phyloP scores from a whole-genome alignment of 2,113 vertebrate genomes.

The Dissostichus mawsoni region DNA sequence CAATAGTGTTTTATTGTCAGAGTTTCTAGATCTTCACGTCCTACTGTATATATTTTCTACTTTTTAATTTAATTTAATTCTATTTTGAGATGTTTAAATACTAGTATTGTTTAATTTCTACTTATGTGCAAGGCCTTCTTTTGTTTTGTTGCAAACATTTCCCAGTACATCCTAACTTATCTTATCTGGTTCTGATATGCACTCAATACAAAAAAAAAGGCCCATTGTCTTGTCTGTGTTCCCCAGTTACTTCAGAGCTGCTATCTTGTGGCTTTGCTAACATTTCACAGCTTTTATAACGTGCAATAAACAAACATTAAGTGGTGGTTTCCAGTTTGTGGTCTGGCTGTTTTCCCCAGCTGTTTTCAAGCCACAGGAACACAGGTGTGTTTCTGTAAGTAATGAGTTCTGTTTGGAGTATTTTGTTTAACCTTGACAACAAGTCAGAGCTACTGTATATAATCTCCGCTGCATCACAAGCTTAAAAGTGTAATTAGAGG shows the following conservation, averaged over 20 bases:
- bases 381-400: not conserved
- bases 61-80: no score
- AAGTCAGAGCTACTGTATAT: not conserved
- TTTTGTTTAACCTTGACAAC: slow-evolving; percentile 4
- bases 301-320: slow-evolving; percentile 2
- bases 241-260: not conserved
- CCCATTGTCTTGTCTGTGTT: not conserved
- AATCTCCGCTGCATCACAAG: not conserved
- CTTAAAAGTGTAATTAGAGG: slow-evolving; percentile 24
- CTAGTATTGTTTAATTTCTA: no score
- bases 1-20: no score
- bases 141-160: no score
- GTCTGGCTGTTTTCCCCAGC: not conserved
- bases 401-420: no score
- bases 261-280: not conserved
- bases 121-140: no score
- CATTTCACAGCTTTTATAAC: not conserved
- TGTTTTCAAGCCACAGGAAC: not conserved
- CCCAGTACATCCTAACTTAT: no score
- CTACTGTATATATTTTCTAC: no score
- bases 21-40: no score
- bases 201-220: no score
- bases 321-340: not conserved
- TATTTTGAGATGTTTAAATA: no score
- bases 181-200: no score